Evolutionary conservation across 2,797 vertebrate genomes (phyloP).

Genomic region (Loriculus beryllinus): DNA sequence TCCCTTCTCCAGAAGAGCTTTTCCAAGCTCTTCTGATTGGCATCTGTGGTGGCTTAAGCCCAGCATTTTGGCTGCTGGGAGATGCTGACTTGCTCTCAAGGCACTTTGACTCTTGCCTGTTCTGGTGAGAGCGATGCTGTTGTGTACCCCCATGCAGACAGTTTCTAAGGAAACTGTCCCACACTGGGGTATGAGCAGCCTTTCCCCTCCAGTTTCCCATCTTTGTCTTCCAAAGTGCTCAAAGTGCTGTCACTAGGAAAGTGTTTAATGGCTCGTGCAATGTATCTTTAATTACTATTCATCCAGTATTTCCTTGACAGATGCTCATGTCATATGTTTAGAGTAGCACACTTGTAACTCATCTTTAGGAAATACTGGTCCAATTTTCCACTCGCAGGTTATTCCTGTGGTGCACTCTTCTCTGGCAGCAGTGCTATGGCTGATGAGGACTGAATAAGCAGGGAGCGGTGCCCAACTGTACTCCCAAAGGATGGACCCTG

Average conservation of each 20-base stretch:
- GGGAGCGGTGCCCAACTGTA: accelerated
- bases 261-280: neutral
- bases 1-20: neutral
- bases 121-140: neutral
- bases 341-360: neutral
- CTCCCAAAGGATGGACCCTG: neutral
- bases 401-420: neutral
- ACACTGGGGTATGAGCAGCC: neutral
- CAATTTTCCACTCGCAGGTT: neutral
- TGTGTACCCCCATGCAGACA: neutral
- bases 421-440: accelerated
- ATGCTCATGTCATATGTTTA: neutral
- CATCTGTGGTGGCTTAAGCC: neutral
- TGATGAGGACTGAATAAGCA: neutral
- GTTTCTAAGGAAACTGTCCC: neutral
- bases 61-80: neutral
- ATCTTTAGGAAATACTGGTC: neutral
- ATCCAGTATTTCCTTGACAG: neutral
- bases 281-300: neutral
- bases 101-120: neutral
- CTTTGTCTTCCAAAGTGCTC: neutral
- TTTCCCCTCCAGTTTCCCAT: neutral
- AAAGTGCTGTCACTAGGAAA: neutral
- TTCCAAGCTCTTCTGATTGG: neutral
- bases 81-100: neutral